A percentile compares a stretch with the other conserved stretches of the same genome.
Conservation (phyloP, 30 jellyfish, hydroid and myxozoan species). For the Sanderia malayensis region DNA sequence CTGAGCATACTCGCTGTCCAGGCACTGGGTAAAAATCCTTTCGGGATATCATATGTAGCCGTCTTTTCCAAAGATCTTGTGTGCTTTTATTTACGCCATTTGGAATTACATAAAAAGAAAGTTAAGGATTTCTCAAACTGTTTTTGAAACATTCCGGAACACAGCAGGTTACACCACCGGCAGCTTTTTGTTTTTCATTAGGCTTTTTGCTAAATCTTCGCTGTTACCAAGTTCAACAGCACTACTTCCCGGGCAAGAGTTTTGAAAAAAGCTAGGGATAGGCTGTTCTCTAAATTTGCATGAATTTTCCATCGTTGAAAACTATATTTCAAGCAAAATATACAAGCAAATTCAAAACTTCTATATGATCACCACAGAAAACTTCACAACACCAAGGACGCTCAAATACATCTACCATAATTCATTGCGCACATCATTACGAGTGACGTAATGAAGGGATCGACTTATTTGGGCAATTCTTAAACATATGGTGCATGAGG, state of each 20-base stretch:
- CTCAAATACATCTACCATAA: too few relatives aligned
- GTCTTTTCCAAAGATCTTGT: not conserved
- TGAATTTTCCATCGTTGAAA: not conserved
- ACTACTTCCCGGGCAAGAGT: too few relatives aligned
- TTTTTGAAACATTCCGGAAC: not conserved
- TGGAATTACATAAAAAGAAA: too few relatives aligned
- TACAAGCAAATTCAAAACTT: too few relatives aligned
- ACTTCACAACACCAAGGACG: too few relatives aligned
- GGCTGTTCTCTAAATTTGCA: not conserved
- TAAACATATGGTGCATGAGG: not conserved
- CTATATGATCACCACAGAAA: too few relatives aligned
- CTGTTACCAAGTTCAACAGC: not conserved
- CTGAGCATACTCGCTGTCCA: too few relatives aligned
- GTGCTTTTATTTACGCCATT: too few relatives aligned
- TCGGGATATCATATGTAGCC: not conserved
- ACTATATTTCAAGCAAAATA: not conserved
- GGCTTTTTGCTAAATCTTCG: not conserved
- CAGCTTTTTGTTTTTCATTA: not conserved
- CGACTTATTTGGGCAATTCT: not conserved
- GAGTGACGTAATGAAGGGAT: too few relatives aligned
- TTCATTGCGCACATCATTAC: too few relatives aligned
- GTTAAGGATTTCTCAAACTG: not conserved
- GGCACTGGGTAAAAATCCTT: too few relatives aligned
- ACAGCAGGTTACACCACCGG: too few relatives aligned
- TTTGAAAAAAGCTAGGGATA: not conserved